Evolutionary conservation across 2,113 vertebrate species (phyloP).

Genomic region (Barbus barbus): DNA sequence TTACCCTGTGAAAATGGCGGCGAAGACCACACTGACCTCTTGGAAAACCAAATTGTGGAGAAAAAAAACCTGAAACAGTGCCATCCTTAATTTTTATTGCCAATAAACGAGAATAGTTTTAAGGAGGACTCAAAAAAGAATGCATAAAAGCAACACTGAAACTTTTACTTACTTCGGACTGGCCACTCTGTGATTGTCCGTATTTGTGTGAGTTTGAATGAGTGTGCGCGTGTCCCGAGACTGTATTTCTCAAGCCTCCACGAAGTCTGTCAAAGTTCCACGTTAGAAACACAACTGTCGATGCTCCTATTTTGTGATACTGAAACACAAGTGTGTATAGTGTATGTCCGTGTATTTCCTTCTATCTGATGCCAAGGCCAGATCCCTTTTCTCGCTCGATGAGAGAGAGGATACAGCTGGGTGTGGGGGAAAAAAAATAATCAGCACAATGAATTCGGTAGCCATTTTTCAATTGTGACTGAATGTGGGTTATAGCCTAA

Average conservation of each 20-base stretch:
- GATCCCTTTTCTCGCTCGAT: conserved; percentile 23
- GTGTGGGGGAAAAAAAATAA: not conserved
- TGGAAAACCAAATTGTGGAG: conserved; percentile 33
- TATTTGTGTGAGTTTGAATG: conserved; percentile 42
- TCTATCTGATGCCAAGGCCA: conserved; percentile 50
- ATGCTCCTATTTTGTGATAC: conserved; percentile 41
- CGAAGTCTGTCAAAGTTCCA: conserved; percentile 33
- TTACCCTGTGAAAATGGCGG: conserved; percentile 48
- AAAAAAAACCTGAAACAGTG: conserved; percentile 52
- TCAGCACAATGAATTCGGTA: conserved; percentile 41
- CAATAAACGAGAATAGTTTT: conserved; percentile 44
- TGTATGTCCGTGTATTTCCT: conserved; percentile 38
- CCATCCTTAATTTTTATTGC: conserved; percentile 62
- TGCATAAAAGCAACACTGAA: too few species aligned
- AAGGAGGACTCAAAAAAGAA: not conserved
- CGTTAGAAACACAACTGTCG: conserved; percentile 27
- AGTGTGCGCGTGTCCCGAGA: conserved; percentile 40
- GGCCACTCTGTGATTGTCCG: conserved; percentile 57
- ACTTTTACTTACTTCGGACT: conserved; percentile 49
- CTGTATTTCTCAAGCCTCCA: conserved; percentile 46
- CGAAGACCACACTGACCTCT: conserved; percentile 54
- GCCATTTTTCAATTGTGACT: conserved; percentile 39
- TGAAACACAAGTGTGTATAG: conserved; percentile 41
- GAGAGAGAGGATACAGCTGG: conserved; percentile 27
- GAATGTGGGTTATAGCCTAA: conserved; percentile 44